Conservation (phyloP, 2,888 invertebrate genomes). For the Cepaea hortensis region DNA sequence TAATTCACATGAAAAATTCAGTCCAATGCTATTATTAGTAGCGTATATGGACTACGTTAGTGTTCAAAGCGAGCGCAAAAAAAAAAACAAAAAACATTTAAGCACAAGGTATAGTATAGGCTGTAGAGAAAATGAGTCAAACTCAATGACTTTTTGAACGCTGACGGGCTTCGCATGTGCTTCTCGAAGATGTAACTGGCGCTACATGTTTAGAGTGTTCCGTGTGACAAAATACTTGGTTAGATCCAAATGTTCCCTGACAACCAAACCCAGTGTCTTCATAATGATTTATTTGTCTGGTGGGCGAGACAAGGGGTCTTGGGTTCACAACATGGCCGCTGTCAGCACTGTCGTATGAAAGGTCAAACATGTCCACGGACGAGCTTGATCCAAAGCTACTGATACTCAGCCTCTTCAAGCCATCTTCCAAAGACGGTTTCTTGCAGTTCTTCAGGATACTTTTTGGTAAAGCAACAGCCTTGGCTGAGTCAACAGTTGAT, state of each 20-base stretch:
- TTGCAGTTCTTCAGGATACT: conserved; percentile 60
- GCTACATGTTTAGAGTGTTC: no score
- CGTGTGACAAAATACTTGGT: not conserved
- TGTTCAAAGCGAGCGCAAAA: no score
- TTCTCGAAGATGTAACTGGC: not conserved
- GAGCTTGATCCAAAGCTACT: conserved; percentile 73
- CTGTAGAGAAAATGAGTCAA: no score
- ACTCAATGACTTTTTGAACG: conserved; percentile 8
- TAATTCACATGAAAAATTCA: no score
- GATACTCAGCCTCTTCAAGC: conserved; percentile 68
- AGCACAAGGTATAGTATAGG: no score
- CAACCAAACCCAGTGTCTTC: not conserved
- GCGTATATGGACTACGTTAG: no score
- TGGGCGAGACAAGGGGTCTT: not conserved
- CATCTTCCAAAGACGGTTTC: conserved; percentile 52
- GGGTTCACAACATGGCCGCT: conserved; percentile 55
- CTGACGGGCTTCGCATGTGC: not conserved
- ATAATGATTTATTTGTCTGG: not conserved
- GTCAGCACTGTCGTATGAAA: conserved; percentile 72
- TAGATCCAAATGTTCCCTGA: not conserved
- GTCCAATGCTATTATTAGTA: no score
- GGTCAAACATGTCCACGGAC: conserved; percentile 73
- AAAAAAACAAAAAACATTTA: no score
- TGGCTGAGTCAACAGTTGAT: not conserved
- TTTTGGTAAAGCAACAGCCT: conserved; percentile 41